Evolutionary conservation across 2,797 vertebrate genomes (phyloP).

Genomic region (Cossypha niveicapilla): DNA sequence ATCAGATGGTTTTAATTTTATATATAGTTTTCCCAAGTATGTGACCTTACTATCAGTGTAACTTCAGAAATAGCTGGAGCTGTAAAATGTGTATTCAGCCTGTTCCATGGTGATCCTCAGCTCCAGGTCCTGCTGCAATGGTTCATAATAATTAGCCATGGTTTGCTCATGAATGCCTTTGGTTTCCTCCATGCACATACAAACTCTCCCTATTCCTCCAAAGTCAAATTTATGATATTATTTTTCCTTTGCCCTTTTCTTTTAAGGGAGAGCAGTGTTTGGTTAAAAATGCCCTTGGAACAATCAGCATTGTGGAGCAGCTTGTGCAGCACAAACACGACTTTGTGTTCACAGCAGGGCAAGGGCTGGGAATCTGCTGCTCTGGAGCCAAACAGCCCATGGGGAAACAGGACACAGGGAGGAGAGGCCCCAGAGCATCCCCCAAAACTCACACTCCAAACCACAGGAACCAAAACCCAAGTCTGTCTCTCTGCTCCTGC

Average conservation of each 20-base stretch:
- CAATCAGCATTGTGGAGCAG: conserved; percentile 33
- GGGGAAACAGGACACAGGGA: not conserved
- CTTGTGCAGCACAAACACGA: conserved; percentile 21
- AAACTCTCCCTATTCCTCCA: not conserved
- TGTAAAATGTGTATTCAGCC: not conserved
- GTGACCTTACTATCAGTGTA: not conserved
- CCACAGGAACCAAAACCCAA: not conserved
- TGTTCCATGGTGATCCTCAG: not conserved
- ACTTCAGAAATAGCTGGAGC: not conserved
- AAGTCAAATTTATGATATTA: not conserved
- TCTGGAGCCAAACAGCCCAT: not conserved
- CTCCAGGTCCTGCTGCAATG: not conserved
- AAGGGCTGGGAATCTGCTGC: not conserved
- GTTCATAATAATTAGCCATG: not conserved
- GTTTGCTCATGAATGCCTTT: not conserved
- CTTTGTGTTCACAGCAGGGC: not conserved
- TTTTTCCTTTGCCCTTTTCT: not conserved
- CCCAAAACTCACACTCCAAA: not conserved
- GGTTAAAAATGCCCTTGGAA: not conserved
- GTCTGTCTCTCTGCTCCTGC: not conserved
- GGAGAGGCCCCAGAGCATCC: not conserved
- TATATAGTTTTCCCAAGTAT: not conserved
- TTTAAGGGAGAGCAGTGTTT: not conserved
- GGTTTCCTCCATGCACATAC: not conserved
- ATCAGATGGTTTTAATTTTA: not conserved